phyloP scores from a whole-genome alignment of 2,888 invertebrate genomes.

The Marronus borbonicus region DNA sequence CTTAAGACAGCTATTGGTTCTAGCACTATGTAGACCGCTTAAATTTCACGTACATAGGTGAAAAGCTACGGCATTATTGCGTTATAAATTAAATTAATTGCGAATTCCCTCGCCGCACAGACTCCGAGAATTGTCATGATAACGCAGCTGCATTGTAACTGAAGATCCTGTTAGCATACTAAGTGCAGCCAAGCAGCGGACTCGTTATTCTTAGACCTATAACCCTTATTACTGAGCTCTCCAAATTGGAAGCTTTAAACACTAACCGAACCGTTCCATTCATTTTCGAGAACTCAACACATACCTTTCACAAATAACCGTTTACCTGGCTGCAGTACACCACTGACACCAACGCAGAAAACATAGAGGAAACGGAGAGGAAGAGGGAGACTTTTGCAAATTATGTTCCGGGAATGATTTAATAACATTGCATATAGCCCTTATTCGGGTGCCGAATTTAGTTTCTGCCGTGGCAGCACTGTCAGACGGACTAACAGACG shows the following conservation, averaged over 20 bases:
- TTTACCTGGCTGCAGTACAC: constrained; percentile 25
- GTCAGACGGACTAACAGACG: constrained; percentile 36
- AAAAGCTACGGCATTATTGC: constrained; percentile 19
- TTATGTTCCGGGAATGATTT: constrained; percentile 39
- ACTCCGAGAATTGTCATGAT: constrained; percentile 24
- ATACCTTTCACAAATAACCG: constrained; percentile 38
- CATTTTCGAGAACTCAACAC: constrained; percentile 41
- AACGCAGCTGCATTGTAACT: constrained; percentile 31
- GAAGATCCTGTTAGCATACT: constrained; percentile 27
- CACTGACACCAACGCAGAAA: constrained; percentile 5
- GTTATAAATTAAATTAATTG: constrained; percentile 35
- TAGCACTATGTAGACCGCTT: not conserved
- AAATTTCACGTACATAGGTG: constrained; percentile 1
- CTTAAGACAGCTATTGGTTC: not conserved
- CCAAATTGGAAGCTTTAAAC: constrained; percentile 45
- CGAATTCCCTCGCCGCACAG: constrained; percentile 21
- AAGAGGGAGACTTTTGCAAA: constrained; percentile 26
- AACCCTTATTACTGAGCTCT: constrained; percentile 44
- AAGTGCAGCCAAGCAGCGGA: constrained; percentile 18
- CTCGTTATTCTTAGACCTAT: constrained; percentile 34
- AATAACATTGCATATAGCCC: constrained; percentile 38
- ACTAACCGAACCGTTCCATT: constrained; percentile 40
- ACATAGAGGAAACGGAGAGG: not conserved
- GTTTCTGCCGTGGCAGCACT: constrained; percentile 40
- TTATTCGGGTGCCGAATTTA: constrained; percentile 35